Base-by-base conservation (phyloP, 2,888 invertebrate species). In the Dastarcus helophoroides region DNA sequence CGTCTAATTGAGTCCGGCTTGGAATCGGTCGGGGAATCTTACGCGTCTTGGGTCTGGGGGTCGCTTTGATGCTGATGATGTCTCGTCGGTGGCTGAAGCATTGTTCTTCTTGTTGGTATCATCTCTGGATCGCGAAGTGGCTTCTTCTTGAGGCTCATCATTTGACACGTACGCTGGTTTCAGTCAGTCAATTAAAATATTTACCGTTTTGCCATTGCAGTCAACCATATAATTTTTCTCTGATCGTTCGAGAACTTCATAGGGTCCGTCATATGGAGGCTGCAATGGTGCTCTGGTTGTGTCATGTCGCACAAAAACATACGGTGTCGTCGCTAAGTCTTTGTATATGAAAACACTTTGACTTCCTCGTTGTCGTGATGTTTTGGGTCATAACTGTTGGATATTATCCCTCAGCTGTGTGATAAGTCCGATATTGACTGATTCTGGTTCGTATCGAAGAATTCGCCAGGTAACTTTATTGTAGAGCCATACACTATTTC, bases 401-500 rank as follows among this genome's bases (percentile, higher is more conserved):
- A n/a, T n/a, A n/a, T n/a, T n/a, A n/a, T n/a, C n/a, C n/a, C n/a
- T n/a, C n/a, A n/a, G n/a, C n/a, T n/a, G n/a, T n/a, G n/a, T n/a
- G n/a, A n/a, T n/a, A 7, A 17, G 19, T n/a, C 6, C 19, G 8
- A 17, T 7, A 8, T 17, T n/a, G 6, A 8, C 8, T 17, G 19
- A 8, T 17, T 17, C 24, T 23, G 24, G 6, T 23, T 14, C 26
- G 16, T 16, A 4, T 23, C 14, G 6, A 27, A 12, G 21, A 42
- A 34, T 32, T 39, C 39, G 4, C 39, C 37, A 3, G 41, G 39
- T 3, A 42, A 34, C 9, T 39, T 32, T 2, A 42, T 30, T 16
- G 39, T 22, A n/a, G 35, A 11, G 1, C 41, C 37, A 25, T 37
- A 42, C 2, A 42, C 35, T 14, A 42, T 17, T 31, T 42, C 40